Conservation (phyloP, 1,140 invertebrate species). For the Conus betulinus region DNA sequence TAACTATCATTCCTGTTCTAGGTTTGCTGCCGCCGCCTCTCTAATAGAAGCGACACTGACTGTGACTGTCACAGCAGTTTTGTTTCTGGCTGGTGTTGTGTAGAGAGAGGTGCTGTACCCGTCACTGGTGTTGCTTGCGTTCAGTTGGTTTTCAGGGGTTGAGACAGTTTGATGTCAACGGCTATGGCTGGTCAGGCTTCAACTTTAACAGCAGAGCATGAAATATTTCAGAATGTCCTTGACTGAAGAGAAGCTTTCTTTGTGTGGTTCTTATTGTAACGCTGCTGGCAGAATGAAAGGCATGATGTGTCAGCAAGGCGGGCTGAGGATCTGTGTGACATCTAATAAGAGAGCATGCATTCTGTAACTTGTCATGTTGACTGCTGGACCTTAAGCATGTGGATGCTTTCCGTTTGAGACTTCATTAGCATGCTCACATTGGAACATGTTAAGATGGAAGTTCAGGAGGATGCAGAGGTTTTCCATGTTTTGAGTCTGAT, state of each 20-base stretch:
- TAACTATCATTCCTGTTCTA: not conserved
- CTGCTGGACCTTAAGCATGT: not conserved
- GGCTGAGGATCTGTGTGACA: not conserved
- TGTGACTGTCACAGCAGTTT: not conserved
- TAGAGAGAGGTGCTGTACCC: not conserved
- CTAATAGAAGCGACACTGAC: not conserved
- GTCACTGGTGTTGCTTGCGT: not conserved
- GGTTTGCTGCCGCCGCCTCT: not conserved
- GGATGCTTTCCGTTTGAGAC: not conserved
- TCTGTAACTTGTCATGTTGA: not conserved
- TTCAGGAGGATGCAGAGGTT: not conserved
- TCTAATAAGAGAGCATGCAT: not conserved
- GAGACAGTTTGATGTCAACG: not conserved
- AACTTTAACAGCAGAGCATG: not conserved
- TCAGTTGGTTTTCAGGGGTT: not conserved
- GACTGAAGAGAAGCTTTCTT: not conserved
- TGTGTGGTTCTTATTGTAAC: not conserved
- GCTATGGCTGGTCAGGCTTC: not conserved
- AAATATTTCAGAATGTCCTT: not conserved
- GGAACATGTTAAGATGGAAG: not conserved
- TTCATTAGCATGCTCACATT: no score
- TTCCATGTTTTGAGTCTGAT: not conserved
- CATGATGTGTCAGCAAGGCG: not conserved
- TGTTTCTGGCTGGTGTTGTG: not conserved
- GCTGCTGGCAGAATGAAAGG: not conserved